Conservation (phyloP, 2,797 vertebrate genomes). For the Sebastes itinus region DNA sequence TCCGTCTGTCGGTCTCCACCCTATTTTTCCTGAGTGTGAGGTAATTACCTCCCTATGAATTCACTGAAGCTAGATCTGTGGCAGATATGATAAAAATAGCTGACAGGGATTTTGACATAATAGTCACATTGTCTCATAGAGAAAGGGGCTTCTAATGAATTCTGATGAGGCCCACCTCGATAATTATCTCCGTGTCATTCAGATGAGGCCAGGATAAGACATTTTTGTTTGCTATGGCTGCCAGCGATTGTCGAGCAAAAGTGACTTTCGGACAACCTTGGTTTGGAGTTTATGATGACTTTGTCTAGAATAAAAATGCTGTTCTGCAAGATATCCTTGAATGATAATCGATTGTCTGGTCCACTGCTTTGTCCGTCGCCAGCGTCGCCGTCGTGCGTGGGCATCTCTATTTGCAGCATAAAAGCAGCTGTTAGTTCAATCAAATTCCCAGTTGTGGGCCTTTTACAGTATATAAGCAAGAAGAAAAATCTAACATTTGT, state of each 20-base stretch:
- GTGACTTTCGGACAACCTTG: slow-evolving; percentile 73
- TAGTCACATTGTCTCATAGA: slow-evolving; percentile 74
- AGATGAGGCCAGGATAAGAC: slow-evolving; percentile 70
- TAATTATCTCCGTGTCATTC: slow-evolving; percentile 79
- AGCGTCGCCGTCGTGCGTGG: background rate
- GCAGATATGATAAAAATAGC: slow-evolving; percentile 83
- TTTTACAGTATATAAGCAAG: slow-evolving; percentile 30
- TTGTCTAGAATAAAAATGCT: slow-evolving; percentile 57
- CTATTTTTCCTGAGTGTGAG: slow-evolving; percentile 61
- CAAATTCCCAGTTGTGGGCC: slow-evolving; percentile 45
- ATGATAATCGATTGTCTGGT: slow-evolving; percentile 54
- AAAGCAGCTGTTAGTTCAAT: slow-evolving; percentile 59
- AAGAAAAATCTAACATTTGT: slow-evolving; percentile 24
- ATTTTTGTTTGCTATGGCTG: slow-evolving; percentile 72
- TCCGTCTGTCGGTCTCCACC: slow-evolving; percentile 32
- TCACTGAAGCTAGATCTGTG: slow-evolving; percentile 75
- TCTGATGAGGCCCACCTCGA: slow-evolving; percentile 64
- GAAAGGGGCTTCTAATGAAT: slow-evolving; percentile 75
- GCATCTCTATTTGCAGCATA: slow-evolving; percentile 53
- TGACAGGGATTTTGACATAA: slow-evolving; percentile 82
- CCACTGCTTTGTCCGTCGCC: slow-evolving; percentile 19
- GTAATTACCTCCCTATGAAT: slow-evolving; percentile 77
- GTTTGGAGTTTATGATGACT: slow-evolving; percentile 65
- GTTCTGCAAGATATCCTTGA: slow-evolving; percentile 64
- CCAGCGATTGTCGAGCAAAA: slow-evolving; percentile 54